Percentiles rank a stretch among this genome's conserved stretches.
Evolutionary conservation across 2,113 vertebrate species (phyloP).

Genomic region (Megalops atlanticus): DNA sequence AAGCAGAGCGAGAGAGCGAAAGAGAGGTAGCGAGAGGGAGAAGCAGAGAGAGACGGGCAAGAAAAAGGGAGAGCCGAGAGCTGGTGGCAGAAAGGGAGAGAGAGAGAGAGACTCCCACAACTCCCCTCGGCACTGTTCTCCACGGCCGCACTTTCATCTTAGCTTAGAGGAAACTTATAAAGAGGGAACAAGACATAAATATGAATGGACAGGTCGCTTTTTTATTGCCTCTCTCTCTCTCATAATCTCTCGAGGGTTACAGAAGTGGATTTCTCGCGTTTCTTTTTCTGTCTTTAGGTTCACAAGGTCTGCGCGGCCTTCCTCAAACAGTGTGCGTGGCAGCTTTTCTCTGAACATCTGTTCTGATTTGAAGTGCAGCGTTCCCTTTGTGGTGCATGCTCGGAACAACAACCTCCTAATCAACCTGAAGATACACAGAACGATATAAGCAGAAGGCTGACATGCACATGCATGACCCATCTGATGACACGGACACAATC

Average conservation of each 20-base stretch:
- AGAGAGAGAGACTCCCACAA: conserved; percentile 18
- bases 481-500: background rate
- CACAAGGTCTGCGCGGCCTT: background rate
- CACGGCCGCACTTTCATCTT: conserved; percentile 42
- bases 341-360: background rate
- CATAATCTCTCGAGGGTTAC: conserved; percentile 7
- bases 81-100: background rate
- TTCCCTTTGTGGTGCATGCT: background rate
- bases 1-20: conserved; percentile 21
- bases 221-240: conserved; percentile 10
- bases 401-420: no score
- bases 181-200: conserved; percentile 32
- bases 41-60: conserved; percentile 9
- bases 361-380: background rate
- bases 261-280: conserved; percentile 5
- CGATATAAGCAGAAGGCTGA: no score
- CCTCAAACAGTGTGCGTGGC: background rate
- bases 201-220: conserved; percentile 42
- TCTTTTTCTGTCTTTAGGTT: background rate
- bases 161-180: conserved; percentile 29
- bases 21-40: conserved; percentile 11
- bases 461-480: background rate
- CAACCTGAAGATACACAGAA: no score
- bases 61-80: conserved; percentile 30
- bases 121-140: conserved; percentile 29